Evolutionary conservation across 1,140 invertebrate species (phyloP).

Genomic region (Carposina sasakii): DNA sequence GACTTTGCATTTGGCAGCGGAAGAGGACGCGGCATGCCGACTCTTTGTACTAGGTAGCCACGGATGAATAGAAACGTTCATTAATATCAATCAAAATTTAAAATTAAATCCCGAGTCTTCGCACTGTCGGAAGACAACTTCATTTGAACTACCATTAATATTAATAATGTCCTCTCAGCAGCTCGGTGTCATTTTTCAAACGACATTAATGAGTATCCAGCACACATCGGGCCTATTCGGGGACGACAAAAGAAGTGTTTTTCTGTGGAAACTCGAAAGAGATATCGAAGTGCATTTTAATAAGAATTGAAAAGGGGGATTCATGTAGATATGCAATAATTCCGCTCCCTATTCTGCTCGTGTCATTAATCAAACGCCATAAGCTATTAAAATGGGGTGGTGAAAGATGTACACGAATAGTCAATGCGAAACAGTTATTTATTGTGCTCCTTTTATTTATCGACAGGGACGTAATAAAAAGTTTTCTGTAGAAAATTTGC

Average conservation of each 20-base stretch:
- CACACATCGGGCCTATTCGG: conserved; percentile 17
- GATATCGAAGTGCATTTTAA: conserved; percentile 21
- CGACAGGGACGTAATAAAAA: conserved; percentile 32
- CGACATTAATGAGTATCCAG: conserved; percentile 16
- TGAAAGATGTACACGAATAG: conserved; percentile 45
- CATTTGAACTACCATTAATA: conserved; percentile 23
- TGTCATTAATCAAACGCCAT: conserved; percentile 63
- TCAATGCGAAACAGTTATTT: conserved; percentile 37
- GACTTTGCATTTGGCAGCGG: conserved; percentile 18
- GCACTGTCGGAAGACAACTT: not conserved
- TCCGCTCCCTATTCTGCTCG: conserved; percentile 36
- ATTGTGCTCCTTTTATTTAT: no score
- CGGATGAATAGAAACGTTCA: not conserved
- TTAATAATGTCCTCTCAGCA: conserved; percentile 18
- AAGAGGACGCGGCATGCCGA: conserved; percentile 10
- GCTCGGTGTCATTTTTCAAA: not conserved
- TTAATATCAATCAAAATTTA: not conserved
- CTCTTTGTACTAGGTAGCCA: no score
- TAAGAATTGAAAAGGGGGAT: conserved; percentile 22
- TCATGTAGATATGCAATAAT: conserved; percentile 32
- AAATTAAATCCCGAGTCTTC: no score
- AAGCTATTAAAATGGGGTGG: conserved; percentile 59
- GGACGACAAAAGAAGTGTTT: conserved; percentile 14
- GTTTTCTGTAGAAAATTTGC: no score
- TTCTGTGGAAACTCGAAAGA: conserved; percentile 22